These are phyloP conservation scores for Achatina immaculata DNA, from an alignment of 1,140 invertebrate genomes.

Conservation along the genomic window DNA sequence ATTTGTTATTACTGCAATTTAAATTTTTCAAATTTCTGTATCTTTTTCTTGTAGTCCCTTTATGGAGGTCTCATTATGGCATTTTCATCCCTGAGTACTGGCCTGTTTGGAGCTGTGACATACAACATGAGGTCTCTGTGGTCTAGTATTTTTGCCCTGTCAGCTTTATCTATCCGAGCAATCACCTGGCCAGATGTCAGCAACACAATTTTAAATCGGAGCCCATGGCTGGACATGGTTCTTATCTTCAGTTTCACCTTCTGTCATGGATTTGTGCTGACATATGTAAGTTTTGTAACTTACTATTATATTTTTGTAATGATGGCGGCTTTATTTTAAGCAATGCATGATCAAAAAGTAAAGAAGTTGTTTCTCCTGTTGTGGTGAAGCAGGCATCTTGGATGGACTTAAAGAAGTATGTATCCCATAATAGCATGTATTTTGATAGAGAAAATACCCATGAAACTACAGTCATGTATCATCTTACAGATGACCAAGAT, in stretches of 20 bases:
- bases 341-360: no score
- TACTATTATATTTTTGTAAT: no score
- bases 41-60: constrained; percentile 54
- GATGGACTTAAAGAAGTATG: no score
- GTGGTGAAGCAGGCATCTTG: no score
- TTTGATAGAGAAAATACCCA: no score
- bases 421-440: no score
- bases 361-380: no score
- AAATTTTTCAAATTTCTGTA: no score
- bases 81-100: constrained; percentile 57
- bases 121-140: constrained; percentile 55
- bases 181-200: constrained; percentile 46
- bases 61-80: constrained; percentile 56
- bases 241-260: constrained; percentile 56
- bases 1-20: no score
- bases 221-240: constrained; percentile 47
- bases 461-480: no score
- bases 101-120: constrained; percentile 58
- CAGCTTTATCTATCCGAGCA: constrained; percentile 52
- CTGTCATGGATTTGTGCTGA: constrained; percentile 54
- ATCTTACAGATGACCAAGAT: no score
- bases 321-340: no score
- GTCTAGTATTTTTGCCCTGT: constrained; percentile 56
- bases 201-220: constrained; percentile 37
- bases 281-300: constrained; percentile 65